phyloP scores from a whole-genome alignment of 2,113 vertebrate genomes.

The Bufo bufo region DNA sequence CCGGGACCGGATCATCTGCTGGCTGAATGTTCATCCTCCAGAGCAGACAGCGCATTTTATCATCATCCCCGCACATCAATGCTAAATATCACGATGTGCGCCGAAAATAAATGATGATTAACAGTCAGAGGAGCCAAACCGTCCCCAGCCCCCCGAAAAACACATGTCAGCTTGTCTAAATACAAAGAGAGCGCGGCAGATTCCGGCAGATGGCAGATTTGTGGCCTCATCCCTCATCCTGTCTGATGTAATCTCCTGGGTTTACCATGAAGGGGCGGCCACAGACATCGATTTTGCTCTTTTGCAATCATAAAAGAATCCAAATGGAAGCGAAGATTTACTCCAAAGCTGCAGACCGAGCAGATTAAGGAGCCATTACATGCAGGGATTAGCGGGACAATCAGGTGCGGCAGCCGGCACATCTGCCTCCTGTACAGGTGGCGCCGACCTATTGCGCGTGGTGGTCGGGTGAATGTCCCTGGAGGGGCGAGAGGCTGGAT shows the following conservation, averaged over 20 bases:
- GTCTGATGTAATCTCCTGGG: conserved; percentile 45
- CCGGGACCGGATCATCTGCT: neutral
- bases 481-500: no score
- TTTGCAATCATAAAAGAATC: conserved; percentile 10
- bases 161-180: conserved; percentile 8
- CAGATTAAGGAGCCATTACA: conserved; percentile 19
- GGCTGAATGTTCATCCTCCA: neutral
- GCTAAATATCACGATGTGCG: neutral
- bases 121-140: neutral
- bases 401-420: neutral
- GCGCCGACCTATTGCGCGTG: neutral
- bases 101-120: neutral
- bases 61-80: conserved; percentile 4
- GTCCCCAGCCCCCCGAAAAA: conserved; percentile 2
- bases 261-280: conserved; percentile 28
- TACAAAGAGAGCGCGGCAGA: conserved; percentile 57
- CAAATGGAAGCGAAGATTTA: conserved; percentile 7
- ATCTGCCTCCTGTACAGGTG: neutral
- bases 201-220: conserved; percentile 60
- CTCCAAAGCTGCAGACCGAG: neutral
- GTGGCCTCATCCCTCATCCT: conserved; percentile 34
- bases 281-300: neutral
- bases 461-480: neutral
- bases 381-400: neutral
- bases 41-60: neutral